Conservation (phyloP, 2,113 vertebrate species). For the Miniopterus natalensis region DNA sequence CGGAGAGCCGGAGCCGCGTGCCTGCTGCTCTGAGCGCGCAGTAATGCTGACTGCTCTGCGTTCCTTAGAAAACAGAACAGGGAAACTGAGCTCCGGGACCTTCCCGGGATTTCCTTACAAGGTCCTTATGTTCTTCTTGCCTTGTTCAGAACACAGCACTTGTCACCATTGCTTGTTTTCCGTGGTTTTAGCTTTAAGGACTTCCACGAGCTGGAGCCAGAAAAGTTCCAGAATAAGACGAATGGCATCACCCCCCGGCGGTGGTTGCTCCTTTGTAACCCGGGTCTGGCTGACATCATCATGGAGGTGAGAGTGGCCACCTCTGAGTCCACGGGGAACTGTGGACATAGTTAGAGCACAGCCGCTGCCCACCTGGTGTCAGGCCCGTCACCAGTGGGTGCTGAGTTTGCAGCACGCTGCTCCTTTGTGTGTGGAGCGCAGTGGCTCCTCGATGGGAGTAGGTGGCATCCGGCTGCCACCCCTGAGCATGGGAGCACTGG, state of each 20-base stretch:
- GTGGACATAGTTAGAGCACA: not conserved
- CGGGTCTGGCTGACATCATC: constrained; percentile 91
- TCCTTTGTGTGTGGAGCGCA: not conserved
- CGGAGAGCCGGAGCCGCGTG: not conserved
- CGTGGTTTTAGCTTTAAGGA: constrained; percentile 92
- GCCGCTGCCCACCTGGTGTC: not conserved
- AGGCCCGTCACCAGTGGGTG: not conserved
- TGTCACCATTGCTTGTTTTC: not conserved
- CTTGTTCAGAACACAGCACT: not conserved
- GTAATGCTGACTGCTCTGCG: accelerated
- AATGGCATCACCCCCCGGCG: constrained; percentile 93
- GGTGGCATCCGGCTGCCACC: not conserved
- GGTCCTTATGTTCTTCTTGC: not conserved
- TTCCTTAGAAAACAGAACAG: not conserved
- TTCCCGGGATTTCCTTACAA: not conserved
- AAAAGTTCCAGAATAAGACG: constrained; percentile 96
- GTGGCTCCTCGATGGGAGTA: not conserved
- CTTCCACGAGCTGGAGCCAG: constrained; percentile 91
- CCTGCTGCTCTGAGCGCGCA: accelerated
- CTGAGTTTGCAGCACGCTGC: not conserved
- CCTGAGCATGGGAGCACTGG: accelerated
- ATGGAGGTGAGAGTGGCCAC: constrained; percentile 88
- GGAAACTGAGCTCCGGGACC: no score
- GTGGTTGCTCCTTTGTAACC: constrained; percentile 95
- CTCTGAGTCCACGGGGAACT: no score